Percentiles rank a stretch among this genome's conserved stretches.
phyloP scores from a whole-genome alignment of 2,113 vertebrate genomes.

The Collichthys lucidus region DNA sequence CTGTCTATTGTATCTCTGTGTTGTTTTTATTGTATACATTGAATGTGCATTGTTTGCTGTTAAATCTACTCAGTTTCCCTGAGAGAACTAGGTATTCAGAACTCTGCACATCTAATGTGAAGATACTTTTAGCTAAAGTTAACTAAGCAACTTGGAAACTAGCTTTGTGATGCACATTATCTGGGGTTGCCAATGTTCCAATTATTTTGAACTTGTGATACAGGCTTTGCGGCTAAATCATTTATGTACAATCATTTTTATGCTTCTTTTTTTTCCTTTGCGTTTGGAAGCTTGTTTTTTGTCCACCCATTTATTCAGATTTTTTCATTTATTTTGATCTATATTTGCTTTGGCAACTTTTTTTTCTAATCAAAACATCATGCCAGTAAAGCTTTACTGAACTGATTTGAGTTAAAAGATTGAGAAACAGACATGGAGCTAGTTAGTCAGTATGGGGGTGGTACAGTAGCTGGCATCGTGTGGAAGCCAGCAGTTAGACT shows the following conservation, averaged over 20 bases:
- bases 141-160: background rate
- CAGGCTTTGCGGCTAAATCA: background rate
- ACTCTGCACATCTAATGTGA: too few species aligned
- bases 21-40: too few species aligned
- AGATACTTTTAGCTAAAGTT: background rate
- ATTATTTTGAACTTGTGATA: background rate
- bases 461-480: conserved; percentile 15
- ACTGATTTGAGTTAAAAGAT: background rate
- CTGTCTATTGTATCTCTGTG: too few species aligned
- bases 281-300: background rate
- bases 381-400: conserved; percentile 7
- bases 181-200: background rate
- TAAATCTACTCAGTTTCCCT: too few species aligned
- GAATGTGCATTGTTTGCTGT: background rate
- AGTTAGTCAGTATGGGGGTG: conserved; percentile 12
- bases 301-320: background rate
- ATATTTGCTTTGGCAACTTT: background rate
- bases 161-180: background rate
- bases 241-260: background rate
- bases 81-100: too few species aligned
- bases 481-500: conserved; percentile 42
- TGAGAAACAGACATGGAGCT: background rate
- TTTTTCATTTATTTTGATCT: background rate
- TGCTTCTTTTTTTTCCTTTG: background rate
- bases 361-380: conserved; percentile 1